These are phyloP conservation scores for Gonatopus flavifemur DNA, from an alignment of 1,140 invertebrate species.

Conservation along the genomic window DNA sequence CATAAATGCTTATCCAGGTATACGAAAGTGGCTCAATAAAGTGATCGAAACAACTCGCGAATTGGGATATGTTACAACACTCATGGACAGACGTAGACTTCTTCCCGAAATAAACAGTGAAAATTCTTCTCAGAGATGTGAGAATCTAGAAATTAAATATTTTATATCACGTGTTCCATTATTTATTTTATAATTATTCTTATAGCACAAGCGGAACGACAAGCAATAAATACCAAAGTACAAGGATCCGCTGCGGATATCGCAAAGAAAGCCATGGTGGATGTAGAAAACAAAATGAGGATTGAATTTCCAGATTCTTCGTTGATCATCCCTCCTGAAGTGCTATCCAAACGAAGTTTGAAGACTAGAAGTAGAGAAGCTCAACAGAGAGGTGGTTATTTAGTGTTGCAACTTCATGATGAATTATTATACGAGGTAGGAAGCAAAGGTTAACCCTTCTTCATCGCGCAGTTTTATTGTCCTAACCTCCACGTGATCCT, in stretches of 20 bases:
- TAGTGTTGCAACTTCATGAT: conserved; percentile 93
- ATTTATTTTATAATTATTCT: conserved; percentile 7
- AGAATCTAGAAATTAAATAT: conserved; percentile 29
- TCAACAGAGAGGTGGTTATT: conserved; percentile 56
- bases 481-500: no score
- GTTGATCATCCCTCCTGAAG: conserved; percentile 38
- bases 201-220: conserved; percentile 85
- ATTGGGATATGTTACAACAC: conserved; percentile 81
- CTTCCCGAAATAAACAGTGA: conserved; percentile 75
- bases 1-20: conserved; percentile 77
- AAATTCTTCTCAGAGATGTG: conserved; percentile 64
- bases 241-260: conserved; percentile 97
- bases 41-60: conserved; percentile 70
- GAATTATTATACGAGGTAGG: conserved; percentile 93
- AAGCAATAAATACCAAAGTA: conserved; percentile 92
- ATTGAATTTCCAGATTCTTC: conserved; percentile 40
- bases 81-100: conserved; percentile 77
- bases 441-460: no score
- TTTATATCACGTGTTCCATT: conserved; percentile 8
- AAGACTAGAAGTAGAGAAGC: conserved; percentile 39
- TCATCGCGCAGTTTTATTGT: no score
- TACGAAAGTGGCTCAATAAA: conserved; percentile 67
- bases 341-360: conserved; percentile 33
- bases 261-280: conserved; percentile 86
- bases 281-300: conserved; percentile 66